A percentile compares a stretch with the other conserved stretches of the same genome.
Conservation (phyloP, 2,113 vertebrate genomes). For the Melanerpes aurifrons region DNA sequence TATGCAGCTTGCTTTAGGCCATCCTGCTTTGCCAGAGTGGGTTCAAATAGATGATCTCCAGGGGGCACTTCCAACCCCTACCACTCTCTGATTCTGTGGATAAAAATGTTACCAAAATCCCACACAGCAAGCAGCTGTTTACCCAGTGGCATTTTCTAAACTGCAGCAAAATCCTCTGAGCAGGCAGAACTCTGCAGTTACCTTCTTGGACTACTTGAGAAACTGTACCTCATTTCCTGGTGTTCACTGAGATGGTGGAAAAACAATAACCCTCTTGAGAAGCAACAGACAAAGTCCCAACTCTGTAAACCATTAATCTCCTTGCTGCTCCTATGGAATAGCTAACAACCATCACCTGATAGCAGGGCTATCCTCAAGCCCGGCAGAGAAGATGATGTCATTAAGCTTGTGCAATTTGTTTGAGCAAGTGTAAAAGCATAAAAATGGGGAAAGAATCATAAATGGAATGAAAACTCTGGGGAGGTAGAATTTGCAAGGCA, state of each 20-base stretch:
- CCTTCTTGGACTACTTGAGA: accelerated
- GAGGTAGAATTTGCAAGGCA: not conserved
- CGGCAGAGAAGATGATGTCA: not conserved
- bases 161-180: not conserved
- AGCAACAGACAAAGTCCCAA: not conserved
- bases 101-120: not conserved
- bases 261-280: not conserved
- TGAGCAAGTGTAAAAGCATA: not conserved
- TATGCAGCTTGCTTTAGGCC: too few relatives aligned
- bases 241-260: accelerated
- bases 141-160: accelerated
- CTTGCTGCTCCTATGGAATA: accelerated
- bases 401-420: not conserved
- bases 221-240: accelerated
- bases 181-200: not conserved
- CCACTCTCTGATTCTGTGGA: too few relatives aligned
- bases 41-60: too few relatives aligned
- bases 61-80: too few relatives aligned
- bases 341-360: accelerated
- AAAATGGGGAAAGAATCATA: accelerated
- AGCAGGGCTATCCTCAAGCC: not conserved
- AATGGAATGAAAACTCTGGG: not conserved
- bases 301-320: accelerated
- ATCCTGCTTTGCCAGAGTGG: too few relatives aligned
- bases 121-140: not conserved